Base-by-base conservation (phyloP, 2,888 invertebrate species). In the Geotrupes spiniger region DNA sequence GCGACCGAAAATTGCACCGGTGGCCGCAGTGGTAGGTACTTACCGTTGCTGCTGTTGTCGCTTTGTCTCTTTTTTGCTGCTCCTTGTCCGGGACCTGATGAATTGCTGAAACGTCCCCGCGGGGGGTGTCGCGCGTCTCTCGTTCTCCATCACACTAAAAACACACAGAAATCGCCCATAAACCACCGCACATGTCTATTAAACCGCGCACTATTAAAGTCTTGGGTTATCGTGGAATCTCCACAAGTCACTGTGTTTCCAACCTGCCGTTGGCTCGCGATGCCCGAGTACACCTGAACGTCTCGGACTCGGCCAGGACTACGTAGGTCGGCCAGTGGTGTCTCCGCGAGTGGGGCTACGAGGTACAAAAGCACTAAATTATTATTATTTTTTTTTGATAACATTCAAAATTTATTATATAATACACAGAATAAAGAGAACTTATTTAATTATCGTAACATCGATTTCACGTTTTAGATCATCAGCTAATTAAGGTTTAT, bases 141-240 rank as follows among this genome's bases (percentile, higher is more conserved):
- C 44, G 15, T 36, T 38, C 42, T 50, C 50, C 46, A 50, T 46
- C 50, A 43, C 49, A 49, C 37, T 26, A 14, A 33, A 33, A 14
- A 10, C 33, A 36, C 41, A 15, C 47, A 15, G 39, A 31, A 46
- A 21, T 21, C 11, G 28, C 37, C 16, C 10, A 17, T 21, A 31
- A 31, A 16, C 21, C 25, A 33, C 42, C 16, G 9, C 42, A 42
- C 42, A 42, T 42, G 16, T 33, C 31, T 17, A 5, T 33, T 33
- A 33, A 33, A 33, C 8, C 29, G 11, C 33, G 33, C 33, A 33
- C 33, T n/a, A 4, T 21, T 21, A 4, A 10, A 5, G 14, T 8
- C 8, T 9, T 14, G 33, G 15, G 14, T 33, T 14, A 33, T 33
- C 33, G 21, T 10, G 33, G 15, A 33, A 33, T 33, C 33, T 3